Evolutionary conservation across 2,888 invertebrate species (phyloP).

Genomic region (Pyrochroa serraticornis): DNA sequence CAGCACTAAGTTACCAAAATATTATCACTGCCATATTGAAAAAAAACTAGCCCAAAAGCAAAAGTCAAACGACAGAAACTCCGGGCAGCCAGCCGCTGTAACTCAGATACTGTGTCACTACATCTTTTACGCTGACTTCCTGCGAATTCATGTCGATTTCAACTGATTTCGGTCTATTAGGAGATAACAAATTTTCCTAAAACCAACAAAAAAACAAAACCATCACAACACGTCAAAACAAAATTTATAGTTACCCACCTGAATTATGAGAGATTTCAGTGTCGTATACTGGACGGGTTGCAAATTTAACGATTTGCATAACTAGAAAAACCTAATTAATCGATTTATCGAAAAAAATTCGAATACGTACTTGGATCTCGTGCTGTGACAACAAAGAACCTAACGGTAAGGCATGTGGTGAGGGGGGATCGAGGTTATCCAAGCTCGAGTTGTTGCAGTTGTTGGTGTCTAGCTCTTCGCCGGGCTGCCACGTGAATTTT

Average conservation of each 20-base stretch:
- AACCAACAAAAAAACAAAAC: conserved; percentile 30
- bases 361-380: conserved; percentile 66
- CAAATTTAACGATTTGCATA: conserved; percentile 78
- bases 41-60: conserved; percentile 1
- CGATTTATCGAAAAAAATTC: conserved; percentile 6
- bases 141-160: conserved; percentile 37
- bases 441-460: conserved; percentile 58
- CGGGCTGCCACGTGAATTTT: conserved; percentile 83
- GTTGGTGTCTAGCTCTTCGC: conserved; percentile 65
- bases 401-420: conserved; percentile 33
- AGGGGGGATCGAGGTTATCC: conserved; percentile 39
- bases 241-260: conserved; percentile 54
- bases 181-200: conserved; percentile 49
- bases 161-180: conserved; percentile 40
- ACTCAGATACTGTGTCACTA: conserved; percentile 51
- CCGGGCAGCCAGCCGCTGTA: conserved; percentile 53
- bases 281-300: conserved; percentile 88
- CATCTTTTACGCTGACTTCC: conserved; percentile 48
- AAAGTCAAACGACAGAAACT: conserved; percentile 41
- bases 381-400: conserved; percentile 66
- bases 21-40: background rate
- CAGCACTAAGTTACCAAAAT: conserved; percentile 1
- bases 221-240: conserved; percentile 2
- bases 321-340: conserved; percentile 58
- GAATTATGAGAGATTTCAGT: conserved; percentile 83